phyloP scores from a whole-genome alignment of 2,888 invertebrate species.

The Lysandra bellargus region DNA sequence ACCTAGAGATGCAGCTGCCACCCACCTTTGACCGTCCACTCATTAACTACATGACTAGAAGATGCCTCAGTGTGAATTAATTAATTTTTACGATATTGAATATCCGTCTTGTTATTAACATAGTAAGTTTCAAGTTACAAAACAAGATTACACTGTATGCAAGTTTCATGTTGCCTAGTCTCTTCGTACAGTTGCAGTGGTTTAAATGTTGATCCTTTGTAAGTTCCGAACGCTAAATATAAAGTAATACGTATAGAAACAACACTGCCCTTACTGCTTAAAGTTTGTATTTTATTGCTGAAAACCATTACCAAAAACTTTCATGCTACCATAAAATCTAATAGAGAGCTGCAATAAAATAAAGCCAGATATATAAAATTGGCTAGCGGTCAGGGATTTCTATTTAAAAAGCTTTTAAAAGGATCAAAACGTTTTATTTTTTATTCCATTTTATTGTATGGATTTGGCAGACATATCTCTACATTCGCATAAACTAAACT shows the following conservation, averaged over 20 bases:
- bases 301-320: constrained; percentile 23
- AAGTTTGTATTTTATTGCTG: constrained; percentile 4
- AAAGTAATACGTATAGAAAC: not conserved
- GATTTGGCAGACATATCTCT: not conserved
- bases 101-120: not conserved
- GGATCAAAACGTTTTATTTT: constrained; percentile 1
- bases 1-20: too few relatives aligned
- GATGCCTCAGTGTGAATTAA: not conserved
- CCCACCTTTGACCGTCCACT: not conserved
- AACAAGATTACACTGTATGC: not conserved
- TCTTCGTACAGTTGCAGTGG: not conserved
- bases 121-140: not conserved
- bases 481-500: not conserved
- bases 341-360: constrained; percentile 20
- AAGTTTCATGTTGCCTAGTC: not conserved
- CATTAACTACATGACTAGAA: not conserved
- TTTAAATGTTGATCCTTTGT: not conserved
- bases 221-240: not conserved
- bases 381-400: constrained; percentile 4
- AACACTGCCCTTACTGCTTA: not conserved
- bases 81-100: not conserved
- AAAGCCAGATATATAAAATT: constrained; percentile 3
- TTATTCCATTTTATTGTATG: not conserved
- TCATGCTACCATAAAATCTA: constrained; percentile 26
- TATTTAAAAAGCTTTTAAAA: not conserved